These are phyloP conservation scores for Papilio gigon DNA, from an alignment of 2,888 invertebrate genomes.

Conservation along the genomic window DNA sequence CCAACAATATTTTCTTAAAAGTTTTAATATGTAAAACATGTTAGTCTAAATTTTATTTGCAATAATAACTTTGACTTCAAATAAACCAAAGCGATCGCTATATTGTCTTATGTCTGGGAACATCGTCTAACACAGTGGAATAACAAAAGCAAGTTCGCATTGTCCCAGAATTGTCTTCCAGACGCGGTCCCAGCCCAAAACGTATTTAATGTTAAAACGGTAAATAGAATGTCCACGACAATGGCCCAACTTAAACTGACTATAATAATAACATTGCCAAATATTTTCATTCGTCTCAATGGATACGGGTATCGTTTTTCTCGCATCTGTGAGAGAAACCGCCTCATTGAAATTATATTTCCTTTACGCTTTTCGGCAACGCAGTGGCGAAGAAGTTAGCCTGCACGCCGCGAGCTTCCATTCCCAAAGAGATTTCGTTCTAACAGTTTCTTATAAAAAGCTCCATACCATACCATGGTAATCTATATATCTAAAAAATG, in stretches of 20 bases:
- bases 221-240: slow-evolving; percentile 35
- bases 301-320: slow-evolving; percentile 1
- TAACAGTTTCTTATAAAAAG: too few relatives aligned
- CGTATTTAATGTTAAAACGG: slow-evolving; percentile 25
- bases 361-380: slow-evolving; percentile 3
- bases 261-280: slow-evolving; percentile 35
- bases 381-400: not conserved
- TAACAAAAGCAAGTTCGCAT: not conserved
- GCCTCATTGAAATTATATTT: slow-evolving; percentile 16
- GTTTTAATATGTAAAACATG: too few relatives aligned
- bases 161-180: slow-evolving; percentile 18
- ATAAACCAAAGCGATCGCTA: not conserved
- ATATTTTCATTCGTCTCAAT: slow-evolving; percentile 34
- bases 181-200: not conserved
- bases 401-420: not conserved
- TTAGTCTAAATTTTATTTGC: not conserved
- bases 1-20: too few relatives aligned
- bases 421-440: too few relatives aligned
- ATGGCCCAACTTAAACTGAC: slow-evolving; percentile 17
- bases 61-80: not conserved
- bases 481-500: too few relatives aligned
- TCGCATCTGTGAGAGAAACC: slow-evolving; percentile 17
- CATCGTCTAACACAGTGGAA: not conserved
- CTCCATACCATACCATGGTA: too few relatives aligned
- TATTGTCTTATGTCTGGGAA: slow-evolving; percentile 5